Base-by-base conservation (phyloP, 2,888 invertebrate species). In the Coenonympha arcania region DNA sequence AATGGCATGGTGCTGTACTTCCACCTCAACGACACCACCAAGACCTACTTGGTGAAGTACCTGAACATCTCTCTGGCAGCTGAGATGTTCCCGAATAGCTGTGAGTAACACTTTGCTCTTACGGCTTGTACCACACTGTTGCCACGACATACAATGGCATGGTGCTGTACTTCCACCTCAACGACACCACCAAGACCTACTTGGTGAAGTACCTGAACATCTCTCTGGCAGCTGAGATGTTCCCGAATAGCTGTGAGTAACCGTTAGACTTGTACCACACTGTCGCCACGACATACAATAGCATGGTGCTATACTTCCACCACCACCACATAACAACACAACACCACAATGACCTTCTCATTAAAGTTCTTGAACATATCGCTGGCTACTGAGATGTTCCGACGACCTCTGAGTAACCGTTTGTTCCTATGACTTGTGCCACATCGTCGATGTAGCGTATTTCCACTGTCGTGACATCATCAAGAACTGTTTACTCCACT, bases 191-290 rank as follows among this genome's bases (percentile, higher is more conserved):
- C n/a, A 31, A 11, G 13, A 15, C 31, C 31, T 31, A 15, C 6
- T 1, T 31, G 1, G 4, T 5, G 31, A 11, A 4, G 15, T 6
- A 4, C 6, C 4, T 13, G 15, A 13, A 2, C 24, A 24, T 31
- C 6, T n/a, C n/a, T 11, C 13, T 31, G 13, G 13, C 1, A 31
- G 15, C 4, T 31, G 11, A 6, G 4, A 11, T 15, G 11, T 6
- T n/a, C n/a, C n/a, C n/a, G n/a, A n/a, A n/a, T n/a, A n/a, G n/a
- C 9, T 69, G 84, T 76, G 57, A 83, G 80, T 79, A 4, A 0
- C 13, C 2, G 6, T 8, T 5, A 13, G 6, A 31, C 13, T 6
- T 11, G 6, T 6, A 31, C n/a, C n/a, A n/a, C 15, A 13, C 2
- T 6, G 6, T 2, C 31, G 13, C 5, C 16, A 31, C 13, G 15